These are phyloP conservation scores for Formica aserva DNA, from an alignment of 2,888 invertebrate species.

Conservation along the genomic window DNA sequence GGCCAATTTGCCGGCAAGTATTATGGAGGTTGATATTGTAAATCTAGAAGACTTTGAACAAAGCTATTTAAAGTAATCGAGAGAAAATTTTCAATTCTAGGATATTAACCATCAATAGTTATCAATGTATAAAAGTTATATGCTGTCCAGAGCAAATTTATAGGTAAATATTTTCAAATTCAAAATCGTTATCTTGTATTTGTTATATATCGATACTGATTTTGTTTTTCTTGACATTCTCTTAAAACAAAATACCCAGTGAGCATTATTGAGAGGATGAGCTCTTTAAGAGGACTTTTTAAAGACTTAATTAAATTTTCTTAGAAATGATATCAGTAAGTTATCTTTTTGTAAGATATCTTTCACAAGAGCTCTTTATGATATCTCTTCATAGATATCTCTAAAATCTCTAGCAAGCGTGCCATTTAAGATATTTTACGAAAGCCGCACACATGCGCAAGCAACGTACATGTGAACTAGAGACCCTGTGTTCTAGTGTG, in stretches of 20 bases:
- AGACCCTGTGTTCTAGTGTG: too few species aligned
- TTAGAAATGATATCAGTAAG: too few species aligned
- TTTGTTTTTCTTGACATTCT: background rate
- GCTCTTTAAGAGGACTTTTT: too few species aligned
- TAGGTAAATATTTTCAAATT: constrained; percentile 63
- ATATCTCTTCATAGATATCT: too few species aligned
- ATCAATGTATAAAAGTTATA: constrained; percentile 73
- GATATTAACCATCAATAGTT: constrained; percentile 71
- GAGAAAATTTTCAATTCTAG: constrained; percentile 70
- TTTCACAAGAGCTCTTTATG: too few species aligned
- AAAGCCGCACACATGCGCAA: too few species aligned
- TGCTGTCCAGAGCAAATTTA: constrained; percentile 60
- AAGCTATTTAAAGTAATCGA: constrained; percentile 60
- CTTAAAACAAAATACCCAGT: background rate
- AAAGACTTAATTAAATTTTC: too few species aligned
- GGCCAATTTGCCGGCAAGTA: constrained; percentile 92
- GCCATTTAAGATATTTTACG: too few species aligned
- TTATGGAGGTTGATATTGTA: constrained; percentile 91
- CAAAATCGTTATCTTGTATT: constrained; percentile 39
- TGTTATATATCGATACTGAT: constrained; percentile 14
- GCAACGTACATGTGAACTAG: too few species aligned
- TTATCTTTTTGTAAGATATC: too few species aligned
- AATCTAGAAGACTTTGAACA: constrained; percentile 88
- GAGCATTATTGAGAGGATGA: too few species aligned
- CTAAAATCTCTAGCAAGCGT: too few species aligned